Evolutionary conservation across 64 coral and sea anemone species (phyloP).

Genomic region (Pocillopora verrucosa): DNA sequence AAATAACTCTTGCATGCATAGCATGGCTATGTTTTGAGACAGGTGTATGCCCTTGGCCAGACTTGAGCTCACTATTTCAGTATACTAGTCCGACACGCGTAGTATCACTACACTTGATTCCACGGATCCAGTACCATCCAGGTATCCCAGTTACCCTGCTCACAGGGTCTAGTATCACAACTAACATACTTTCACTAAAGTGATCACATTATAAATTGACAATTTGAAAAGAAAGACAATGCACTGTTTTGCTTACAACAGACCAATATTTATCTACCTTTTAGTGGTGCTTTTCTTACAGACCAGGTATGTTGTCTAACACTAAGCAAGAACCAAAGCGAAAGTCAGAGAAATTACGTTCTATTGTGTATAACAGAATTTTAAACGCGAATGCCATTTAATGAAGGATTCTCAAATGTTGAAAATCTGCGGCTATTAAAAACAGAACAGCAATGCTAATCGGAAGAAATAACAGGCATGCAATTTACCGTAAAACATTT

Average conservation of each 20-base stretch:
- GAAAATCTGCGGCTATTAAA: background rate
- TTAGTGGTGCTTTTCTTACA: background rate
- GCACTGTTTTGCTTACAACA: background rate
- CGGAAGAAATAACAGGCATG: background rate
- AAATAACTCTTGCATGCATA: no score
- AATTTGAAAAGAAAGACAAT: background rate
- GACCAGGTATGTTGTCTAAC: background rate
- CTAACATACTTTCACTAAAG: constrained; percentile 12
- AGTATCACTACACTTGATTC: no score
- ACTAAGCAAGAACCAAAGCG: background rate
- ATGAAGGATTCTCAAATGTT: background rate
- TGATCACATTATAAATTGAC: background rate
- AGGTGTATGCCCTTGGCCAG: no score
- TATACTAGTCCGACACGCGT: no score
- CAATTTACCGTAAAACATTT: constrained; percentile 4
- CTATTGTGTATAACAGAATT: no score
- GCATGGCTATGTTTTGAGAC: no score
- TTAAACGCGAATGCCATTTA: background rate
- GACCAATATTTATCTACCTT: background rate
- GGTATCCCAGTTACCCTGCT: no score
- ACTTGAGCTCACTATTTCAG: no score
- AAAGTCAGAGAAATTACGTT: no score
- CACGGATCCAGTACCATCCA: no score
- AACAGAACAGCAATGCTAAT: background rate
- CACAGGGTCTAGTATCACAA: no score